Conservation (phyloP, 2,113 vertebrate species). For the Craseonycteris thonglongyai region DNA sequence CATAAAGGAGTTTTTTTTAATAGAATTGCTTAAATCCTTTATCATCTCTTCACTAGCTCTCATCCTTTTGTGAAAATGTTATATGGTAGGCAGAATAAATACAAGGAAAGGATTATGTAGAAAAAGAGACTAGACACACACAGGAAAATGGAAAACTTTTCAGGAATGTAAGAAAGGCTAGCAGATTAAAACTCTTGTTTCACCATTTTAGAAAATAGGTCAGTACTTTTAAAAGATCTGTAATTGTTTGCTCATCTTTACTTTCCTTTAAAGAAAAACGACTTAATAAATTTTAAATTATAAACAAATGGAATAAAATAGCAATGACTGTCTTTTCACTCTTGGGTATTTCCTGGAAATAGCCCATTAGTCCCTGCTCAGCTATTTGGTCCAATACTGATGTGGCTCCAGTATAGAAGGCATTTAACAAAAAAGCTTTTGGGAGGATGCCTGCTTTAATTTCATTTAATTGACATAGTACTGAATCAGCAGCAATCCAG, state of each 20-base stretch:
- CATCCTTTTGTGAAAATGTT: constrained; percentile 21
- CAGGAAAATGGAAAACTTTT: background rate
- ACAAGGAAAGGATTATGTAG: background rate
- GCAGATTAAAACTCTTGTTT: constrained; percentile 6
- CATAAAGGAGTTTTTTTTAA: background rate
- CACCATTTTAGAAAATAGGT: background rate
- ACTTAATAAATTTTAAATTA: background rate
- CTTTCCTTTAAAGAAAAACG: constrained; percentile 24
- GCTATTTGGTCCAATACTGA: background rate
- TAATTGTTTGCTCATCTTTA: constrained; percentile 9
- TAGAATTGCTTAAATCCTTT: background rate
- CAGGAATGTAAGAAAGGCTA: background rate
- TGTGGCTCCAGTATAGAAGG: background rate
- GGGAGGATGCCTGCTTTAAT: constrained; percentile 3
- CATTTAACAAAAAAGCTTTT: background rate
- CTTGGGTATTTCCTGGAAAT: background rate
- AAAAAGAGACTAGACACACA: background rate
- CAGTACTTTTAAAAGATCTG: constrained; percentile 11
- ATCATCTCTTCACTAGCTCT: background rate
- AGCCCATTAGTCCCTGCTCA: background rate
- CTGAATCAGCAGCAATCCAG: background rate
- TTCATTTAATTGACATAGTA: background rate
- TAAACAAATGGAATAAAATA: constrained; percentile 24
- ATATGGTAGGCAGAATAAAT: background rate
- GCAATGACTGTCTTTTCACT: background rate